These are phyloP conservation scores for Pontoporia blainvillei DNA, from an alignment of 2,113 vertebrate species.

Conservation along the genomic window DNA sequence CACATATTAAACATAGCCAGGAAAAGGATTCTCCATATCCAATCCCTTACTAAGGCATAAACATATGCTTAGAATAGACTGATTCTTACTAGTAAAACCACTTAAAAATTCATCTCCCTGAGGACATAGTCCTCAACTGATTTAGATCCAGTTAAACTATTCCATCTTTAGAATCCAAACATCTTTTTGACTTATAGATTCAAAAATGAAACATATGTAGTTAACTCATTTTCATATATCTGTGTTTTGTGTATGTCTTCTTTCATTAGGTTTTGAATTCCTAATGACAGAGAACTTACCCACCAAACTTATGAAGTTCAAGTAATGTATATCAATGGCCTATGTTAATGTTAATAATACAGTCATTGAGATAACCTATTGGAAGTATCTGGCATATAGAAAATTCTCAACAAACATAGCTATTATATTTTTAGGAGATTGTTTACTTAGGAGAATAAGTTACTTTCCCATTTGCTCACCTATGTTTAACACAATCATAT, in stretches of 20 bases:
- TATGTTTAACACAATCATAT: neutral
- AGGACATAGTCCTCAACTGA: neutral
- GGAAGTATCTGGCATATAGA: neutral
- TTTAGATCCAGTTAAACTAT: neutral
- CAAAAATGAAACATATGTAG: neutral
- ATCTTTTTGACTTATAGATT: neutral
- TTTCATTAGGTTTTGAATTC: neutral
- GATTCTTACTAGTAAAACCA: neutral
- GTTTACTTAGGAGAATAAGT: neutral
- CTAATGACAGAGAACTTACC: neutral
- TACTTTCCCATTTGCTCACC: neutral
- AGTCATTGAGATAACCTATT: neutral
- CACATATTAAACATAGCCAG: neutral
- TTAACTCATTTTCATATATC: neutral
- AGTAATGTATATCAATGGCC: neutral
- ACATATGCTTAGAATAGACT: neutral
- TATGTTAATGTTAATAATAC: neutral
- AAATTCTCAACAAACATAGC: neutral
- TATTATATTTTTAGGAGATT: neutral
- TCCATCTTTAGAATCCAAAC: neutral
- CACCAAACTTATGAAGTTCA: neutral
- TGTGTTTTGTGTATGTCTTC: neutral
- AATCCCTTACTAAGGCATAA: neutral
- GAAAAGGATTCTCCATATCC: neutral
- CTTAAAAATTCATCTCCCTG: neutral